A percentile compares a stretch with the other conserved stretches of the same genome.
phyloP scores from a whole-genome alignment of 1,140 invertebrate species.

The Philotrypesis tridentata region DNA sequence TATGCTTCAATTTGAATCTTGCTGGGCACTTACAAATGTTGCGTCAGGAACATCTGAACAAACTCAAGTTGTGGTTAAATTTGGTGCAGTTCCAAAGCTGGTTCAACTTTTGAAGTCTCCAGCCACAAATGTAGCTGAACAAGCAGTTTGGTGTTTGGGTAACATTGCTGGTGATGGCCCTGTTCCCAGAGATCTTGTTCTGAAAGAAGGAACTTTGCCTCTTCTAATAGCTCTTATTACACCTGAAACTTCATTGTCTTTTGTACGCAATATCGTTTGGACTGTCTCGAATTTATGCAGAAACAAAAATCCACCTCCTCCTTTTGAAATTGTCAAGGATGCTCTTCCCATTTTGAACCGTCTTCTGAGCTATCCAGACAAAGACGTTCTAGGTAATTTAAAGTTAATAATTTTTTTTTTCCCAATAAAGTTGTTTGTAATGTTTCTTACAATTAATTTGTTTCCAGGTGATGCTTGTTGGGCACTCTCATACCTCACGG shows the following conservation, averaged over 20 bases:
- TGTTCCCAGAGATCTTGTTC: slow-evolving; percentile 83
- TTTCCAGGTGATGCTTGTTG: slow-evolving; percentile 92
- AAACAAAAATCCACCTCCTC: slow-evolving; percentile 91
- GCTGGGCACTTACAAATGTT: slow-evolving; percentile 99
- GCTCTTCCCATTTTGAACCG: slow-evolving; percentile 87
- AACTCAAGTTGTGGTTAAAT: slow-evolving; percentile 89
- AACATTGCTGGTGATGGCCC: slow-evolving; percentile 97
- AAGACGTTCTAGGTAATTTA: slow-evolving; percentile 81
- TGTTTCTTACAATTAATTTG: slow-evolving; percentile 16
- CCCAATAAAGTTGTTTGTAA: neutral
- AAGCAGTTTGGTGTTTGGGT: slow-evolving; percentile 97
- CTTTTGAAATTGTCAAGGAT: slow-evolving; percentile 84
- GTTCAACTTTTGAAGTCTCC: slow-evolving; percentile 84
- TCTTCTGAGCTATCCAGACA: slow-evolving; percentile 83
- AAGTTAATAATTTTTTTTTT: slow-evolving; percentile 11
- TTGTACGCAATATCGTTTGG: slow-evolving; percentile 84
- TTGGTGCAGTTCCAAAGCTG: slow-evolving; percentile 91
- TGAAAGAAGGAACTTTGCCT: slow-evolving; percentile 78
- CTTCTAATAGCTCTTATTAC: slow-evolving; percentile 81
- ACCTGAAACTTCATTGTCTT: slow-evolving; percentile 72
- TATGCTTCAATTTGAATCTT: slow-evolving; percentile 96
- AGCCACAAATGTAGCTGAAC: slow-evolving; percentile 90
- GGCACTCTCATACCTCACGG: slow-evolving; percentile 97
- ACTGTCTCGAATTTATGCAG: slow-evolving; percentile 94
- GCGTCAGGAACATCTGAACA: slow-evolving; percentile 95